These are phyloP conservation scores for Ctenopoma kingsleyae DNA, from an alignment of 2,797 vertebrate genomes.

Conservation along the genomic window DNA sequence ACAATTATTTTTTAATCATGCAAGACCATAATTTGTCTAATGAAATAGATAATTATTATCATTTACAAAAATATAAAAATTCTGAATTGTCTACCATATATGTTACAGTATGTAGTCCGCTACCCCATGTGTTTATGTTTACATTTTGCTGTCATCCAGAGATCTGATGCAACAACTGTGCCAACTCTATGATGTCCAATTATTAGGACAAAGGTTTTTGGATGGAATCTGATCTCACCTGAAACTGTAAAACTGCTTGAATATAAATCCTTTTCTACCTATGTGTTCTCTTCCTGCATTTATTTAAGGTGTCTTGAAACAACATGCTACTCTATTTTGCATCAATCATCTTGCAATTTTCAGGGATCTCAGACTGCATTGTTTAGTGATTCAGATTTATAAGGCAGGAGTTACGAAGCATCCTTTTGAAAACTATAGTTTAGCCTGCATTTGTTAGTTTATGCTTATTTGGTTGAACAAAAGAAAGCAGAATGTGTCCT, in stretches of 20 bases:
- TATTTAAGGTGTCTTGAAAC: slow-evolving; percentile 56
- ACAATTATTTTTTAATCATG: slow-evolving; percentile 71
- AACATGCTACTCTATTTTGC: slow-evolving; percentile 62
- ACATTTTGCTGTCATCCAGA: slow-evolving; percentile 60
- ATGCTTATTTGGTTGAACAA: slow-evolving; percentile 69
- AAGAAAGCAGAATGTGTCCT: slow-evolving; percentile 60
- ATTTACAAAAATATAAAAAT: slow-evolving; percentile 44
- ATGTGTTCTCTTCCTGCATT: slow-evolving; percentile 64
- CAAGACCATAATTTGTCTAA: slow-evolving; percentile 76
- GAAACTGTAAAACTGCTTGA: slow-evolving; percentile 72
- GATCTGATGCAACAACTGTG: slow-evolving; percentile 77
- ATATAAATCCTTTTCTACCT: slow-evolving; percentile 70
- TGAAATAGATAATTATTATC: slow-evolving; percentile 53
- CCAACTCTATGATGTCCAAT: slow-evolving; percentile 66
- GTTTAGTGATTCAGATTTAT: slow-evolving; percentile 65
- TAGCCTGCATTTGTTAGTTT: slow-evolving; percentile 73
- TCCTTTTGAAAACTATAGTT: slow-evolving; percentile 64
- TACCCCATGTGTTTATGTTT: slow-evolving; percentile 51
- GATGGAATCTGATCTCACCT: slow-evolving; percentile 67
- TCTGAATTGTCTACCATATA: slow-evolving; percentile 49
- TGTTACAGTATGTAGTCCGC: slow-evolving; percentile 51
- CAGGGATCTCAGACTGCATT: slow-evolving; percentile 79
- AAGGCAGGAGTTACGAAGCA: slow-evolving; percentile 32
- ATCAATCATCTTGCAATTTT: slow-evolving; percentile 70
- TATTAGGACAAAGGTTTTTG: slow-evolving; percentile 60